These are phyloP conservation scores for Amiota minor DNA, from an alignment of 2,888 invertebrate genomes.

Conservation along the genomic window DNA sequence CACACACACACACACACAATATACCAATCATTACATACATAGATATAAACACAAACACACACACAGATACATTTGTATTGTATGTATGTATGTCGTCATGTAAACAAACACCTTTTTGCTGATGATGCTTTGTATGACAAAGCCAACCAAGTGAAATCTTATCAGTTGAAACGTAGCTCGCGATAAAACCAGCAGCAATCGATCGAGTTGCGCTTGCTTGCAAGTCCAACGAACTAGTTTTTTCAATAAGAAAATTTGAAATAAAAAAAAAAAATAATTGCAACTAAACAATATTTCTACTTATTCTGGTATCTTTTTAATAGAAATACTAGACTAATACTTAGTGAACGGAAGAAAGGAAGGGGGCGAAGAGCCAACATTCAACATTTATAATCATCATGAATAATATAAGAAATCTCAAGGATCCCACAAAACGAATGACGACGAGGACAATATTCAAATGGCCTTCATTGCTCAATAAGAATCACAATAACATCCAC, in stretches of 20 bases:
- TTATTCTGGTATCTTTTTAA: no score
- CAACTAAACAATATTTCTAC: no score
- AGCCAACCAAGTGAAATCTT: background rate
- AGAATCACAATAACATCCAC: no score
- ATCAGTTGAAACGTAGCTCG: slow-evolving; percentile 7
- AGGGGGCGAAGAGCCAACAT: background rate
- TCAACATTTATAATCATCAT: slow-evolving; percentile 37
- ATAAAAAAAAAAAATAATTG: background rate
- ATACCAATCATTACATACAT: background rate
- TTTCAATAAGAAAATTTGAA: no score
- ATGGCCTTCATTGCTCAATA: slow-evolving; percentile 15
- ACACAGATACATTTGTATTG: background rate
- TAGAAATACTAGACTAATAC: background rate
- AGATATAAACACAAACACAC: background rate
- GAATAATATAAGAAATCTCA: slow-evolving; percentile 58
- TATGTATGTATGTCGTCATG: background rate
- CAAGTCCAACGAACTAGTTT: no score
- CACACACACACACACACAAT: background rate
- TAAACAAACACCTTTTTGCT: slow-evolving; percentile 4
- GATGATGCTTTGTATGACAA: background rate
- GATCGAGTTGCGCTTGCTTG: no score
- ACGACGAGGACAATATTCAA: slow-evolving; percentile 3
- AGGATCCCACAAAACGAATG: slow-evolving; percentile 51
- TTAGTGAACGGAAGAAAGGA: background rate
- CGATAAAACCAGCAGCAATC: background rate